Evolutionary conservation across 2,888 invertebrate genomes (phyloP), one percentile per base, ranked within the genome.

Genomic region (Heliconius ismenius): DNA sequence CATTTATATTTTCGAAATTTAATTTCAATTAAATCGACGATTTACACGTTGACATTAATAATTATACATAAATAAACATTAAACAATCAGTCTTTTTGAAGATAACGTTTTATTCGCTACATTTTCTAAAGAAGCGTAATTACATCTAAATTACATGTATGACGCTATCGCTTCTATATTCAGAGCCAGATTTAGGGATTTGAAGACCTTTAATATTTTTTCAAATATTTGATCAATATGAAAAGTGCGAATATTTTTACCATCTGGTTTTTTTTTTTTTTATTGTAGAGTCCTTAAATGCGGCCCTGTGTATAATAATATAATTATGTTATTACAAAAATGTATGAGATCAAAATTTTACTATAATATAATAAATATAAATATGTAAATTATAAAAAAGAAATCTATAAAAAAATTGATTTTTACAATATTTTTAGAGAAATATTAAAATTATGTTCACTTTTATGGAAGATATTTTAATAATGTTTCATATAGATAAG

Each of bases 61-160:
- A 83, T 83, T 84, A 84, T 81, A 84, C 75, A 76, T 78, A 87
- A 89, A 89, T 86, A 89, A 92, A 90, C 82, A 79, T 87, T 91
- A 92, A 93, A 92, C 84, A 91, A 93, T 93, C 93, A 93, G 93
- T 93, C 93, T 93, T 93, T 90, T 92, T 88, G 89, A 92, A 93
- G 92, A 92, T 92, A 92, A 92, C 86, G 81, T 80, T 82, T 83
- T 82, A 82, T 83, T 81, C 77, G 78, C 82, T 82, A 82, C 80
- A 73, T 78, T 76, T 62, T 77, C 78, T 74, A 74, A 79, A 80
- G 80, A 81, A 81, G 72, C 78, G 78, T 78, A 76, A 78, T 80
- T 78, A 76, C 69, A 77, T 75, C 64, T 78, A 78, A 76, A 79
- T 73, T 77, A 79, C 79, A 78, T 79, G 68, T 65, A 65, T 39